Evolutionary conservation across 2,113 vertebrate genomes (phyloP).

Genomic region (Sphaerodactylus townsendi): DNA sequence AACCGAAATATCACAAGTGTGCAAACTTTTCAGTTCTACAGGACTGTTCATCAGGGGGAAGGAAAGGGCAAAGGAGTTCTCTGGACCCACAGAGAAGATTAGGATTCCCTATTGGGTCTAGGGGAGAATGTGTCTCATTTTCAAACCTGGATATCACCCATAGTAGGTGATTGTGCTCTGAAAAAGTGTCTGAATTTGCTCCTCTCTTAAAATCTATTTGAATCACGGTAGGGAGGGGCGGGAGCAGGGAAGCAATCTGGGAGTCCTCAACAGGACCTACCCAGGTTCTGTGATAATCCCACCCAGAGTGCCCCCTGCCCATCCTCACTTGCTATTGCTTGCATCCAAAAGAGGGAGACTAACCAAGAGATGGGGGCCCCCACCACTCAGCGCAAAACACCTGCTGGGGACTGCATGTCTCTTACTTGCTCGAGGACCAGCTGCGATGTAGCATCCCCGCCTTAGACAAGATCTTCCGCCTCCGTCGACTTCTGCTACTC

Average conservation of each 20-base stretch:
- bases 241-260: too few relatives aligned
- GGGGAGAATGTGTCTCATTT: too few relatives aligned
- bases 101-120: too few relatives aligned
- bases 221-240: neutral
- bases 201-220: neutral
- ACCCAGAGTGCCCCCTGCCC: neutral
- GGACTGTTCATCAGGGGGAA: too few relatives aligned
- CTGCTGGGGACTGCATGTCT: neutral
- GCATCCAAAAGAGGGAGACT: neutral
- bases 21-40: too few relatives aligned
- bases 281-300: neutral
- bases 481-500: neutral
- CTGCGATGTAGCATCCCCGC: too few relatives aligned
- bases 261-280: too few relatives aligned
- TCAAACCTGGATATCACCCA: neutral
- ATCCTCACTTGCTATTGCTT: neutral
- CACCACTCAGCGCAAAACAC: neutral
- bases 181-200: neutral
- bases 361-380: neutral
- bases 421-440: neutral
- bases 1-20: too few relatives aligned
- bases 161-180: neutral
- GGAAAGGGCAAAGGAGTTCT: too few relatives aligned
- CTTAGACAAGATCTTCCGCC: neutral
- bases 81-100: too few relatives aligned